Percentiles rank a stretch among this genome's conserved stretches.
These are phyloP conservation scores for Lordiphosa collinella DNA, from an alignment of 1,140 invertebrate species.

Conservation along the genomic window DNA sequence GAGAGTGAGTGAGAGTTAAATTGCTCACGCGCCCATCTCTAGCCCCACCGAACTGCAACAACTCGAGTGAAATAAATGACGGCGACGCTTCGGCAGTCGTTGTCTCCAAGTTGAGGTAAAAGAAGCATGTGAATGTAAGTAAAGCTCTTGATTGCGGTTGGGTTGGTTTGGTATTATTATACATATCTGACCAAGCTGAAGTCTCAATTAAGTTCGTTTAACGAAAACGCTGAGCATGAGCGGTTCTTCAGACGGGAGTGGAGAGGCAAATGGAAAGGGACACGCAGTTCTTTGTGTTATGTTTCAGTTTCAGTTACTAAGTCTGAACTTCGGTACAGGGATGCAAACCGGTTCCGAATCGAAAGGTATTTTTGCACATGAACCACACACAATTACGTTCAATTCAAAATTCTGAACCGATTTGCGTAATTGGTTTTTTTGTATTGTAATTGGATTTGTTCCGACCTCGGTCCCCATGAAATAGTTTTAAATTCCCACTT, in stretches of 20 bases:
- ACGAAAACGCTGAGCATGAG: conserved; percentile 14
- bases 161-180: conserved; percentile 9
- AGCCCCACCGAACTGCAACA: neutral
- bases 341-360: no score
- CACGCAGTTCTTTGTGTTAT: neutral
- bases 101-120: conserved; percentile 4
- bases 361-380: no score
- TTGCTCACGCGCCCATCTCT: no score
- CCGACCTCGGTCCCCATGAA: no score
- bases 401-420: no score
- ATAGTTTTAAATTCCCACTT: no score
- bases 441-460: no score
- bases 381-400: no score
- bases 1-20: no score
- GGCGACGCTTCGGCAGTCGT: conserved; percentile 9
- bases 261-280: neutral
- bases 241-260: conserved; percentile 4
- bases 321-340: no score
- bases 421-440: no score
- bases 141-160: conserved; percentile 14
- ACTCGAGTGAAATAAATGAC: conserved; percentile 19
- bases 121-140: conserved; percentile 9
- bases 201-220: conserved; percentile 23
- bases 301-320: neutral
- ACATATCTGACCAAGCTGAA: conserved; percentile 17